Base-by-base conservation (phyloP, 2,888 invertebrate species). In the Nysson spinosus region DNA sequence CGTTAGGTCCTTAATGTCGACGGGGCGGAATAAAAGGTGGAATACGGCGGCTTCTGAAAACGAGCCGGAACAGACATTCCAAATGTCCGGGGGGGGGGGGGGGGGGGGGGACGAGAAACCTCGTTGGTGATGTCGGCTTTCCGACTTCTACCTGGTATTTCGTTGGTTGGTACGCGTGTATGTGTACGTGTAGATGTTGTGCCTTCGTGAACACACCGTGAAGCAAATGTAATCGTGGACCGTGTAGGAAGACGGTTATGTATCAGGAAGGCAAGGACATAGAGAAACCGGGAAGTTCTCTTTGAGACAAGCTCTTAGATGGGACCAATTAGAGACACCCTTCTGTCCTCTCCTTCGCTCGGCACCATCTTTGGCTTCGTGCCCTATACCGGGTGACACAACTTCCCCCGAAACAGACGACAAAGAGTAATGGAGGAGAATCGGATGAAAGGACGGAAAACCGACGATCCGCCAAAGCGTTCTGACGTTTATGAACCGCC, bases 301-400 rank as follows among this genome's bases (percentile, higher is more conserved):
- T 80, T 79, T 69, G 82, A 79, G 79, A 67, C 64, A 57, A 61
- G 73, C 65, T 72, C 66, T 66, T 68, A 67, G 78, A 80, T 79
- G 78, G 73, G 77, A 79, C 82, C 83, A 83, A 83, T 83, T 83
- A 83, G 80, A 78, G 77, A 70, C 75, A 71, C 79, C 78, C 78
- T 74, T 70, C 65, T 69, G 63, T 56, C 55, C 65, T 46, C 62
- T 35, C 28, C 16, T 37, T 43, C 54, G 46, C 12, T 30, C 51
- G 16, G 54, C 17, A 51, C 39, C 61, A 55, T 51, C 66, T 66
- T 63, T 65, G 69, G 68, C 63, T 40, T 14, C 39, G 17, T 72
- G 71, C 62, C 57, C 44, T 46, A 19, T 51, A 47, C 54, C 37
- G 49, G 56, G 54, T 56, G 60, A 35, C 46, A 30, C 19, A 47